Evolutionary conservation across 2,888 invertebrate species (phyloP).

Genomic region (Ellobium chinense): DNA sequence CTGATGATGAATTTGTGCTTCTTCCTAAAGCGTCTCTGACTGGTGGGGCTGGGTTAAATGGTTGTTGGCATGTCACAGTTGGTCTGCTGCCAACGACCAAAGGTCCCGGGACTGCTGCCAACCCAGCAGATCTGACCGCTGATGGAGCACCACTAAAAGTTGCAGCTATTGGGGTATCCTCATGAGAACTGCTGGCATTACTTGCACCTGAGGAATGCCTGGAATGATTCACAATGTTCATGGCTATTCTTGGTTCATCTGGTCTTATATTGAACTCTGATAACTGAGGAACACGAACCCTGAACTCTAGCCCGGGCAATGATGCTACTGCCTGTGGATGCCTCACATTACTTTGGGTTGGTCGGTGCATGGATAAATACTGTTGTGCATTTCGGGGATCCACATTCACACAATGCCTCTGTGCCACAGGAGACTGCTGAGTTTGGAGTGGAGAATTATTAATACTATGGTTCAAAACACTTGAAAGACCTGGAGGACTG

Average conservation of each 20-base stretch:
- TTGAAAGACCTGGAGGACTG: too few relatives aligned
- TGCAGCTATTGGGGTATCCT: too few relatives aligned
- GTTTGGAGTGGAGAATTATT: too few relatives aligned
- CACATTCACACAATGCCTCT: too few relatives aligned
- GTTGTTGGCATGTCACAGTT: too few relatives aligned
- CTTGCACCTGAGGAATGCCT: not conserved
- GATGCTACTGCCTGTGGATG: too few relatives aligned
- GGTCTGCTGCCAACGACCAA: not conserved
- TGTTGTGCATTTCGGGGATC: too few relatives aligned
- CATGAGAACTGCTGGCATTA: not conserved
- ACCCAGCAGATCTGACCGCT: not conserved
- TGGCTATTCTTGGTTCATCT: not conserved
- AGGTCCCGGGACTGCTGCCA: not conserved
- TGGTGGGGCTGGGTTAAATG: not conserved
- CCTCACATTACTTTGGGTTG: too few relatives aligned
- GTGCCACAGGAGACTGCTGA: too few relatives aligned
- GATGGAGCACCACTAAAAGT: not conserved
- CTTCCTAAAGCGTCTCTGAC: not conserved
- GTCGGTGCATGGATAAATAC: too few relatives aligned
- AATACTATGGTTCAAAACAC: too few relatives aligned
- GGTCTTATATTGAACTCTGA: not conserved
- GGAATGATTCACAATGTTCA: not conserved
- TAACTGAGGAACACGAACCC: conserved; percentile 13
- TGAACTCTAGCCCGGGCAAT: conserved; percentile 4
- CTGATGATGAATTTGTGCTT: too few relatives aligned